phyloP scores from a whole-genome alignment of 1,140 invertebrate genomes.

The Drosophila persimilis region DNA sequence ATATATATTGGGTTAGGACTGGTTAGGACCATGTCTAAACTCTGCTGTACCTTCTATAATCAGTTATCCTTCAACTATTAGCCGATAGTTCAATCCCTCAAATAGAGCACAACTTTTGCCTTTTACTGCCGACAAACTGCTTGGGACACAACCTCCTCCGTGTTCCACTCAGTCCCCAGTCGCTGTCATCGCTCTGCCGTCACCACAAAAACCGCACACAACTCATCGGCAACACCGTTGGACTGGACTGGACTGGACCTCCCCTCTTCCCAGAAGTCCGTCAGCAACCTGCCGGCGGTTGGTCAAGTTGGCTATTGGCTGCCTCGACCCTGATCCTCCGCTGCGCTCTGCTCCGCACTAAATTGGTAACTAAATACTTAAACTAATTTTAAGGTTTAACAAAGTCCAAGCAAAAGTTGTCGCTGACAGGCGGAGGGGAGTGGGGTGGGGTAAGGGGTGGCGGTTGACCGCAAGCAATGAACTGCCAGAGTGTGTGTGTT shows the following conservation, averaged over 20 bases:
- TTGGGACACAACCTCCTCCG: conserved; percentile 19
- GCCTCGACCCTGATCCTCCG: conserved; percentile 32
- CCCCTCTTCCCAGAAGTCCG: conserved; percentile 3
- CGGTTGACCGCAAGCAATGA: conserved; percentile 73
- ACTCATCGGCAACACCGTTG: conserved; percentile 38
- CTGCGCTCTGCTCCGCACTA: conserved; percentile 23
- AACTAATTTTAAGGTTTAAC: conserved; percentile 82
- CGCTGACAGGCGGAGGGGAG: conserved; percentile 35
- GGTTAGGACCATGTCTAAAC: no score
- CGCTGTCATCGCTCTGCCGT: conserved; percentile 7
- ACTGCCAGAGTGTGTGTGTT: conserved; percentile 26
- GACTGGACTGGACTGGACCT: not conserved
- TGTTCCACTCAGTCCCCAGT: not conserved
- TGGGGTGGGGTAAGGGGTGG: conserved; percentile 17
- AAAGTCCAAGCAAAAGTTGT: conserved; percentile 71
- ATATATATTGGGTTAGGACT: no score
- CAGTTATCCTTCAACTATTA: no score
- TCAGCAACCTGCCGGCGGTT: not conserved
- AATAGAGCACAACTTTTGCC: conserved; percentile 1
- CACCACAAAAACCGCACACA: conserved; percentile 50
- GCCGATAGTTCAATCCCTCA: no score
- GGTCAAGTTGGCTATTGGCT: conserved; percentile 17
- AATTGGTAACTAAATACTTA: conserved; percentile 82
- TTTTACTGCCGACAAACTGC: conserved; percentile 56
- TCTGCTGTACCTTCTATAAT: no score